phyloP scores from a whole-genome alignment of 2,797 vertebrate genomes.

The Phalloptychus januarius region DNA sequence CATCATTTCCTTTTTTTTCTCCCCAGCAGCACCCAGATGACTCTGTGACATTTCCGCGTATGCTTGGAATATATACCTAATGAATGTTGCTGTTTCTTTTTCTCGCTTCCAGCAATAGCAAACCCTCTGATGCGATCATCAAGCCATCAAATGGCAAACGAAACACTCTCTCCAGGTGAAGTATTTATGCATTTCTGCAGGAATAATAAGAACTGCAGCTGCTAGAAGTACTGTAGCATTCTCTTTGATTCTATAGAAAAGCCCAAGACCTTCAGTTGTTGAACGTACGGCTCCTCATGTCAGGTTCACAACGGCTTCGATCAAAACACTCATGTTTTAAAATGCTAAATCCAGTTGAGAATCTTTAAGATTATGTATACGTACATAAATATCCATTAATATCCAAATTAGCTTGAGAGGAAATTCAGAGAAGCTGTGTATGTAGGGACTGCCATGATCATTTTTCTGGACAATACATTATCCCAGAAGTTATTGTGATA shows the following conservation, averaged over 20 bases:
- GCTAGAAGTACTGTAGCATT: constrained; percentile 22
- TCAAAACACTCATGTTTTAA: not conserved
- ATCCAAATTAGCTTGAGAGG: no score
- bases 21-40: not conserved
- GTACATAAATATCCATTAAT: no score
- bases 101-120: constrained; percentile 14
- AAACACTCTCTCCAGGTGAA: not conserved
- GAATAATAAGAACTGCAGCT: constrained; percentile 22
- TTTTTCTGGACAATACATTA: no score
- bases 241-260: not conserved
- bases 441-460: no score
- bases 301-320: not conserved
- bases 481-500: no score
- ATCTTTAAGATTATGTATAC: no score
- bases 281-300: not conserved
- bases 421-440: no score
- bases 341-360: no score
- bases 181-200: not conserved
- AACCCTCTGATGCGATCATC: constrained; percentile 37
- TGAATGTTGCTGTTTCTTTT: constrained; percentile 19
- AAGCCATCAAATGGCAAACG: constrained; percentile 41
- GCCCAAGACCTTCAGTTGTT: not conserved
- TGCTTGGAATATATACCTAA: constrained; percentile 40
- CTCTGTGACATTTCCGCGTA: constrained; percentile 6
- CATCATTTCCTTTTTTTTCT: constrained; percentile 36